A percentile compares a stretch with the other conserved stretches of the same genome.
phyloP scores from a whole-genome alignment of 2,113 vertebrate species.

The Plectropomus leopardus region DNA sequence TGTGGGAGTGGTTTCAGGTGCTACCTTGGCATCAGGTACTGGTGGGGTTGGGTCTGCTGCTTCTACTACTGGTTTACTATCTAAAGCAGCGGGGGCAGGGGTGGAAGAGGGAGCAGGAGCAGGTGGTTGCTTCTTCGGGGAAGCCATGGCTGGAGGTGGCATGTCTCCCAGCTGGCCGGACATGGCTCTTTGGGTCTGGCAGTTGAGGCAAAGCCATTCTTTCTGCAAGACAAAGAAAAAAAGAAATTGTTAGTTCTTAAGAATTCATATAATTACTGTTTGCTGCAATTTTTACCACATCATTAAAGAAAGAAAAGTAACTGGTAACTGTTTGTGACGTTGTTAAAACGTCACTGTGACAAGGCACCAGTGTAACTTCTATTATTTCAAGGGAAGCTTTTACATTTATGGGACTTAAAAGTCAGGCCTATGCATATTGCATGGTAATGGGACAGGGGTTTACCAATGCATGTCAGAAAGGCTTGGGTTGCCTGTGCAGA shows the following conservation, averaged over 20 bases:
- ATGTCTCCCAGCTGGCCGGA: conserved; percentile 92
- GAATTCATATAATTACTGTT: neutral
- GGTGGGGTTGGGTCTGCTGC: conserved; percentile 67
- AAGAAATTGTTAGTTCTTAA: conserved; percentile 25
- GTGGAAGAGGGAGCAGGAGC: conserved; percentile 59
- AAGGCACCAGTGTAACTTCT: conserved; percentile 25
- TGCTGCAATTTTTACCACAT: neutral
- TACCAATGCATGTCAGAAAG: conserved; percentile 63
- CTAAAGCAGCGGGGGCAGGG: conserved; percentile 74
- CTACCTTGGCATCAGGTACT: conserved; percentile 80
- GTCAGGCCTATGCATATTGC: conserved; percentile 71
- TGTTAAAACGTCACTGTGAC: conserved; percentile 43
- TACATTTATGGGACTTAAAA: conserved; percentile 67
- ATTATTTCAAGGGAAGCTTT: conserved; percentile 74
- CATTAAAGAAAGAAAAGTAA: conserved; percentile 1
- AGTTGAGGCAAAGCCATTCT: conserved; percentile 99
- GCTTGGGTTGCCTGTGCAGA: conserved; percentile 42
- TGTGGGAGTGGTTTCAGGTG: conserved; percentile 45
- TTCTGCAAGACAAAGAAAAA: conserved; percentile 85
- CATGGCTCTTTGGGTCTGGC: conserved; percentile 95
- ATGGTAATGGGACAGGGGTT: conserved; percentile 74
- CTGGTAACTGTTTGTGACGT: neutral
- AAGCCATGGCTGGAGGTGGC: conserved; percentile 77
- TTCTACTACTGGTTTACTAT: conserved; percentile 80
- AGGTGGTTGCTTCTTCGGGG: conserved; percentile 81